phyloP scores from a whole-genome alignment of 2,888 invertebrate genomes.

The Himalopsyche anomala region DNA sequence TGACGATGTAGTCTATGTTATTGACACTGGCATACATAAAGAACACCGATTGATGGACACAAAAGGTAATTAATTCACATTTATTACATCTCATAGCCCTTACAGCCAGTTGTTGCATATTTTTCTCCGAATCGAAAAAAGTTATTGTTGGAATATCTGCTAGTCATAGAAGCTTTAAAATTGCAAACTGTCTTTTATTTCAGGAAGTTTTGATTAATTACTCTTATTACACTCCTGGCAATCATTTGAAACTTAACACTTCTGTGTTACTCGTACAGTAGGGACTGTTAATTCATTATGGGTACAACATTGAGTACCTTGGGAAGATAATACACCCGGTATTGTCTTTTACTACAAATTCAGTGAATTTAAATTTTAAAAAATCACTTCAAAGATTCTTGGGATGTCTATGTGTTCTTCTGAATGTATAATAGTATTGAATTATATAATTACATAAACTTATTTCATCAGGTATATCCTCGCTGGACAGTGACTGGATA shows the following conservation, averaged over 20 bases:
- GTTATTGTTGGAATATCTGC: too few species aligned
- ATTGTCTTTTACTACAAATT: background rate
- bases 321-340: background rate
- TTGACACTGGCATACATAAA: slow-evolving; percentile 81
- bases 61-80: slow-evolving; percentile 69
- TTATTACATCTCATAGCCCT: too few species aligned
- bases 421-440: background rate
- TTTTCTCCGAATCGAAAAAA: too few species aligned
- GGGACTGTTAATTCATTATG: too few species aligned
- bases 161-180: background rate
- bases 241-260: too few species aligned
- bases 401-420: background rate
- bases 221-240: too few species aligned
- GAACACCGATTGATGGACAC: slow-evolving; percentile 76
- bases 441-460: background rate
- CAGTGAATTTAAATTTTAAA: too few species aligned
- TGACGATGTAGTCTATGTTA: slow-evolving; percentile 82
- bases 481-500: slow-evolving; percentile 79
- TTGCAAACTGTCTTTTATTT: background rate
- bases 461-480: slow-evolving; percentile 71
- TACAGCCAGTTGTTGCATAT: too few species aligned
- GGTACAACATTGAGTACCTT: too few species aligned
- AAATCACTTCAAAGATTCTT: background rate
- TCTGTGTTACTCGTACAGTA: too few species aligned
- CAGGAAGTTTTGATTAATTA: too few species aligned